These are phyloP conservation scores for Tholera decimalis DNA, from an alignment of 2,888 invertebrate species.

Conservation along the genomic window DNA sequence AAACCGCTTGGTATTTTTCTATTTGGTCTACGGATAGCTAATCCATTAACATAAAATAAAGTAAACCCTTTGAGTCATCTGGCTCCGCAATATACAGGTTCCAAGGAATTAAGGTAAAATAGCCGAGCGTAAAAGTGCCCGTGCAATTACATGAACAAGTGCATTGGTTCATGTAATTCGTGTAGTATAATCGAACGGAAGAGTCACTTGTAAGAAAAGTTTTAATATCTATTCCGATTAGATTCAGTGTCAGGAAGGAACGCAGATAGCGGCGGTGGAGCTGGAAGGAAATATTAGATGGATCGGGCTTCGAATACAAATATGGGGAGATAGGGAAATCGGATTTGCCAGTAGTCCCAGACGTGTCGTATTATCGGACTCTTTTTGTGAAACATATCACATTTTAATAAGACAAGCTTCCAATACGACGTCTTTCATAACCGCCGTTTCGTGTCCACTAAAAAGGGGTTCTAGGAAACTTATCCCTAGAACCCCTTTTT, in stretches of 20 bases:
- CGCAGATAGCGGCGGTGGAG: slow-evolving; percentile 88
- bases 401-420: slow-evolving; percentile 81
- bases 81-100: background rate
- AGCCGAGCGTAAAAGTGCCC: background rate
- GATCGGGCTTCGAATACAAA: slow-evolving; percentile 90
- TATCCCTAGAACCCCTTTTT: too few relatives aligned
- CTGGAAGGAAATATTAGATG: slow-evolving; percentile 90
- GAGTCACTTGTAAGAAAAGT: slow-evolving; percentile 86
- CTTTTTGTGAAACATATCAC: slow-evolving; percentile 85
- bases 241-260: slow-evolving; percentile 91
- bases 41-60: slow-evolving; percentile 62
- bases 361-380: slow-evolving; percentile 89
- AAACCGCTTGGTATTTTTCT: slow-evolving; percentile 55
- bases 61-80: slow-evolving; percentile 16
- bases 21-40: slow-evolving; percentile 47
- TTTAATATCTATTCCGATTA: slow-evolving; percentile 92
- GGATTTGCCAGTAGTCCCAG: slow-evolving; percentile 88
- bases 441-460: slow-evolving; percentile 58
- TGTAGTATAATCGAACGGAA: slow-evolving; percentile 75
- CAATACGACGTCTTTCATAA: slow-evolving; percentile 65
- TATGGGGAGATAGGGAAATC: slow-evolving; percentile 91
- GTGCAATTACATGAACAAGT: slow-evolving; percentile 24
- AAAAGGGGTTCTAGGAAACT: slow-evolving; percentile 42
- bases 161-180: slow-evolving; percentile 70
- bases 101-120: slow-evolving; percentile 14